Evolutionary conservation across 2,797 vertebrate genomes (phyloP).

Genomic region (Benthosema pterotum): DNA sequence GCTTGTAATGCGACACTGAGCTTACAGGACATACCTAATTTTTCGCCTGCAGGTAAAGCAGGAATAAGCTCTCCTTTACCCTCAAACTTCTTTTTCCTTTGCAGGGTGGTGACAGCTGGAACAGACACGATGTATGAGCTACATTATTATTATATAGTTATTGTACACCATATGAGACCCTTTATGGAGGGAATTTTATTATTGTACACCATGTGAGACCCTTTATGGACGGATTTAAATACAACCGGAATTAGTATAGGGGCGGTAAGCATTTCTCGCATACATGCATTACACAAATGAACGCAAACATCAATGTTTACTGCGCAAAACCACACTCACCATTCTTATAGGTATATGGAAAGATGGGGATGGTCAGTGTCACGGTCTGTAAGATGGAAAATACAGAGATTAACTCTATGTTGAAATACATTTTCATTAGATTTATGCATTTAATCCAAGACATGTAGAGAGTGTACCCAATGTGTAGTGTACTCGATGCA

Average conservation of each 20-base stretch:
- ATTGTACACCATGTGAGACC: too few species aligned
- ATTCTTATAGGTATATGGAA: not conserved
- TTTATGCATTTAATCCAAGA: not conserved
- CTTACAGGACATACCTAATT: slow-evolving; percentile 44
- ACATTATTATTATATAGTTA: not conserved
- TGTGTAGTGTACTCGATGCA: not conserved
- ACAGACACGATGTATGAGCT: not conserved
- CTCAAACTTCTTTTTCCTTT: not conserved
- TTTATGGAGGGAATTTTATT: too few species aligned
- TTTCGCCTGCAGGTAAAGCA: not conserved
- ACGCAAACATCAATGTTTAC: not conserved
- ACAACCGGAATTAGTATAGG: too few species aligned
- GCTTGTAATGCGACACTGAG: too few species aligned
- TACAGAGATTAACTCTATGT: not conserved
- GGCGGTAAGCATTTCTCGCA: too few species aligned
- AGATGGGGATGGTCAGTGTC: slow-evolving; percentile 10
- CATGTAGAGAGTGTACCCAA: too few species aligned
- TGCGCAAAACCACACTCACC: slow-evolving; percentile 37
- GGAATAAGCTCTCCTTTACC: slow-evolving; percentile 1
- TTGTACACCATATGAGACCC: too few species aligned
- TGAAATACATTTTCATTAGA: not conserved
- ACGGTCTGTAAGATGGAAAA: slow-evolving; percentile 43
- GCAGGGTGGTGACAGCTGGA: slow-evolving; percentile 7
- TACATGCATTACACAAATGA: too few species aligned
- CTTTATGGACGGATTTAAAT: too few species aligned